phyloP scores from a whole-genome alignment of 2,113 vertebrate species.

The Neogale vison region DNA sequence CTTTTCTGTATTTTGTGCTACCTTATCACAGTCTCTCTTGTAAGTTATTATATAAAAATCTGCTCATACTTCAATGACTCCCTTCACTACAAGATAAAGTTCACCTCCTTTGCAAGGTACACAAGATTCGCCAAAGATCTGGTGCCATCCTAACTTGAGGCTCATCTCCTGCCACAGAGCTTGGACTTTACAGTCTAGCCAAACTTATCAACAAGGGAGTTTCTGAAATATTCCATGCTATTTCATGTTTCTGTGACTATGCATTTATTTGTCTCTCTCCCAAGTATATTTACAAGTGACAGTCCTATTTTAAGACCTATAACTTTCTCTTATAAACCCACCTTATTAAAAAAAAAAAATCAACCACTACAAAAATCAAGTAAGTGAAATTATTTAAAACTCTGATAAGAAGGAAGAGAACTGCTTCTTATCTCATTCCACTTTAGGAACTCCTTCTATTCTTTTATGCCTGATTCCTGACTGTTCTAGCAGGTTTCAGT shows the following conservation, averaged over 20 bases:
- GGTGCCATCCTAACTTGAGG: neutral
- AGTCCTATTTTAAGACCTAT: neutral
- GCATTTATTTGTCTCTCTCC: slow-evolving; percentile 22
- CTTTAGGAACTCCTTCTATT: neutral
- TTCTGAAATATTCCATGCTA: neutral
- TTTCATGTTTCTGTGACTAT: neutral
- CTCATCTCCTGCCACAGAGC: neutral
- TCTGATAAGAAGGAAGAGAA: slow-evolving; percentile 19
- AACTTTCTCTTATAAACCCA: slow-evolving; percentile 8
- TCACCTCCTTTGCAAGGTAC: neutral
- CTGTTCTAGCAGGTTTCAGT: neutral
- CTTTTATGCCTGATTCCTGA: neutral
- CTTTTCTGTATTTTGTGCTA: neutral
- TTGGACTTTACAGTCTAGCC: neutral
- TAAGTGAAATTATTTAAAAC: slow-evolving; percentile 44
- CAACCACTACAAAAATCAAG: slow-evolving; percentile 24
- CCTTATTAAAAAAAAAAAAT: slow-evolving; percentile 39
- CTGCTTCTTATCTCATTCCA: neutral
- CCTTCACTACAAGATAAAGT: neutral
- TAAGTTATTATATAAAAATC: neutral
- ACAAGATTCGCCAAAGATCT: neutral
- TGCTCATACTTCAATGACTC: neutral
- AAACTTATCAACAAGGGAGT: slow-evolving; percentile 4
- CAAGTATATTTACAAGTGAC: neutral
- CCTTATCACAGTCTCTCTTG: neutral